A percentile compares a stretch with the other conserved stretches of the same genome.
Evolutionary conservation across 2,113 vertebrate genomes (phyloP).

Genomic region (Phalacrocorax carbo): DNA sequence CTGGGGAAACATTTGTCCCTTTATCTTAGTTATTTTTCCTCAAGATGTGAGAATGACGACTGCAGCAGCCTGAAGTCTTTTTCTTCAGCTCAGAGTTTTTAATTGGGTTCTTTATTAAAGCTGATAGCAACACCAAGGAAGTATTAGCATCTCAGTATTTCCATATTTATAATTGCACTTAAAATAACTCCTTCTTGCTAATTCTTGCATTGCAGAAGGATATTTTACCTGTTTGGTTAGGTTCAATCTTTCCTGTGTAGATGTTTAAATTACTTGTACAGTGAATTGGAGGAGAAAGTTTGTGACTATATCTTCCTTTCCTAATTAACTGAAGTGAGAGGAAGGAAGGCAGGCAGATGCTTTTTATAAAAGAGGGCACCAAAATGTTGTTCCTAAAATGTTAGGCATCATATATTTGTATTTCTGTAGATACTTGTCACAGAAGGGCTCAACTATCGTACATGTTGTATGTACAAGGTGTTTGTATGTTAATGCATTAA

Average conservation of each 20-base stretch:
- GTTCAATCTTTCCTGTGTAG: not conserved
- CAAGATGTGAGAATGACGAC: not conserved
- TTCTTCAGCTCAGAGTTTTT: not conserved
- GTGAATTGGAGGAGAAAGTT: conserved; percentile 9
- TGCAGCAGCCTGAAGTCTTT: conserved; percentile 15
- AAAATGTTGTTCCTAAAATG: conserved; percentile 64
- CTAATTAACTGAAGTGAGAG: conserved; percentile 15
- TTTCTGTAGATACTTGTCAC: conserved; percentile 45
- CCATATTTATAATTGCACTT: not conserved
- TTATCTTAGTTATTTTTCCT: not conserved
- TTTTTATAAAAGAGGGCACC: conserved; percentile 65
- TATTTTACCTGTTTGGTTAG: not conserved
- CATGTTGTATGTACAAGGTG: conserved; percentile 25
- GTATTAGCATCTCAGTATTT: not conserved
- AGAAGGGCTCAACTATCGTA: conserved; percentile 63
- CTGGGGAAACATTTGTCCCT: not conserved
- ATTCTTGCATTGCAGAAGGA: not conserved
- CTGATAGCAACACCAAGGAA: not conserved
- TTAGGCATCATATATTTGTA: conserved; percentile 56
- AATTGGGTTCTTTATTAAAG: not conserved
- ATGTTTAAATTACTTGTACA: not conserved
- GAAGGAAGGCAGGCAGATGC: conserved; percentile 39
- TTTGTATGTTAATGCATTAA: conserved; percentile 43
- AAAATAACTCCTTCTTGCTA: not conserved
- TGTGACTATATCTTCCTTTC: conserved; percentile 47